Evolutionary conservation across 2,888 invertebrate species (phyloP).

Genomic region (Acrobasis repandana): DNA sequence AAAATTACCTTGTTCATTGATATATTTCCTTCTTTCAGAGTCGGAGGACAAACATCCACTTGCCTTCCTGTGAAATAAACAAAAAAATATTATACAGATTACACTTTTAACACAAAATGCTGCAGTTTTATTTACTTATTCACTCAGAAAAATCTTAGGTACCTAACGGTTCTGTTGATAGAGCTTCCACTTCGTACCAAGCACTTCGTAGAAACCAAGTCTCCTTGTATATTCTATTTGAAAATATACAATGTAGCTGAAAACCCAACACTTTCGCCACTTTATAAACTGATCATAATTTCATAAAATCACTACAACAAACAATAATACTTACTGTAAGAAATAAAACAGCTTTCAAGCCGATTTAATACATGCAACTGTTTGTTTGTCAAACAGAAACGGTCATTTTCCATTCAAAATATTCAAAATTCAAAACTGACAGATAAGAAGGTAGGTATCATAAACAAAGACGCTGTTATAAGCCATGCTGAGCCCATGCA

Average conservation of each 20-base stretch:
- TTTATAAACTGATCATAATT: neutral
- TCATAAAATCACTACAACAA: neutral
- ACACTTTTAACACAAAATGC: neutral
- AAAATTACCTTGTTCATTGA: constrained; percentile 20
- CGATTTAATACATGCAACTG: constrained; percentile 4
- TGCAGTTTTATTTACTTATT: neutral
- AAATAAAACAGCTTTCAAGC: neutral
- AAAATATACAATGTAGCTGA: no score
- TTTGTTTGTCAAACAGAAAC: constrained; percentile 29
- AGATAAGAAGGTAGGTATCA: constrained; percentile 6
- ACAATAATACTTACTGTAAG: neutral
- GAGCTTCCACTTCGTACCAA: no score
- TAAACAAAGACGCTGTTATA: neutral
- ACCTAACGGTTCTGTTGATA: no score
- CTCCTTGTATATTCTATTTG: no score
- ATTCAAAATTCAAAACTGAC: constrained; percentile 37
- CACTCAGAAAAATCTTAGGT: neutral
- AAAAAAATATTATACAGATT: neutral
- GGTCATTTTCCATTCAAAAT: constrained; percentile 48
- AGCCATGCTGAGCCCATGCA: no score
- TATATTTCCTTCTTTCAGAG: neutral
- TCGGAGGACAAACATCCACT: neutral
- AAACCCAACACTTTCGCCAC: neutral
- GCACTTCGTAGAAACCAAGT: neutral
- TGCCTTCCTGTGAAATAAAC: constrained; percentile 4